phyloP scores from a whole-genome alignment of 2,888 invertebrate species.

The Sialis lutaria region DNA sequence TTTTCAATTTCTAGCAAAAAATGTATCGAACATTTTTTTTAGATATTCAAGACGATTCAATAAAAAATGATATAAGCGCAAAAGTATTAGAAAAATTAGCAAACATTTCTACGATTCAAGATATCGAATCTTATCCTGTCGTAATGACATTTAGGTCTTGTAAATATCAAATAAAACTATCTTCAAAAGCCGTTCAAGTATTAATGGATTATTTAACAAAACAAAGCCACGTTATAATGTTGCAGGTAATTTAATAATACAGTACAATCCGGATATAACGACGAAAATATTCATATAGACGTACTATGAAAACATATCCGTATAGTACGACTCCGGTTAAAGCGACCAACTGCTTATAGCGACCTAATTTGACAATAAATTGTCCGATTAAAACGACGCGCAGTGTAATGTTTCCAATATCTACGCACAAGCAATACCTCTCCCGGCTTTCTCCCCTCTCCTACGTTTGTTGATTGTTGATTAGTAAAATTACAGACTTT shows the following conservation, averaged over 20 bases:
- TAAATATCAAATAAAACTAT: constrained; percentile 4
- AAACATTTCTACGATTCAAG: constrained; percentile 2
- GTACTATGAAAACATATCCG: background rate
- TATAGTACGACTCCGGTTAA: background rate
- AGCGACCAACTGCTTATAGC: background rate
- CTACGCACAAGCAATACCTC: no score
- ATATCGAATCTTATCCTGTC: constrained; percentile 3
- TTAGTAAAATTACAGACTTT: no score
- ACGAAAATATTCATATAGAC: no score
- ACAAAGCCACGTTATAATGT: constrained; percentile 2
- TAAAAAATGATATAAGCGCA: background rate
- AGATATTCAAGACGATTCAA: no score
- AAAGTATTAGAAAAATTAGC: constrained; percentile 1
- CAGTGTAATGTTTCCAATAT: background rate
- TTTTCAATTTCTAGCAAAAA: no score
- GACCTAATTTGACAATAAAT: background rate
- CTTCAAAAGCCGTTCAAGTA: background rate
- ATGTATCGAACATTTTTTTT: no score
- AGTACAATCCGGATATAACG: no score
- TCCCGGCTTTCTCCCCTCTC: no score
- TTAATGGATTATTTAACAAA: constrained; percentile 2
- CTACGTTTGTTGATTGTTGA: no score
- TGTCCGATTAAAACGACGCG: background rate
- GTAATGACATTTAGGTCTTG: constrained; percentile 4
- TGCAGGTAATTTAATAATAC: constrained; percentile 2